Evolutionary conservation across 2,113 vertebrate genomes (phyloP), one percentile per base, ranked within the genome.

Genomic region (Polyodon spathula): DNA sequence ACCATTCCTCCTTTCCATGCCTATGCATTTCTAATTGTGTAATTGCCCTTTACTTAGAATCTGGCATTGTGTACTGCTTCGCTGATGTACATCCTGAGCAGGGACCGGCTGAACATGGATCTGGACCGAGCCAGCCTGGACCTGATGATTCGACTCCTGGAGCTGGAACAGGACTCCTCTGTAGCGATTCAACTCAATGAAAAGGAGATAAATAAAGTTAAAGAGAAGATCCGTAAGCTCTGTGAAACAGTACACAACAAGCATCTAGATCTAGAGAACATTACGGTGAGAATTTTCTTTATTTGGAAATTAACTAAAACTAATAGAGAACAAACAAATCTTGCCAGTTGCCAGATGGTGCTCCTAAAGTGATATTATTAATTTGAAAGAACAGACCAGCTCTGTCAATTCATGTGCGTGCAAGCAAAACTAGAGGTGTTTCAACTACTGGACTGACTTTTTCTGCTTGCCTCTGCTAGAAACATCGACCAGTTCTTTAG

Each of bases 191-290:
- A 95, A 72, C 85, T 98, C 66, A 98, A 93, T 5, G 89, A 92
- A 59, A 97, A 95, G 69, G 95, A 98, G 77, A 93, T 96, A 81
- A 91, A 89, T 68, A 94, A 95, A 85, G 95, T 97, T 39, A 97
- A 98, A 75, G 95, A 99, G 81, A 99, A 98, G 83, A 99, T 98
- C 63, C 83, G 95, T 60, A 95, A 95, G 60, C 83, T 99, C 0
- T 99, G 96, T 59, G 96, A 98, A 84, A 98, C 92, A 0, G 96
- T 99, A 57, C 96, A 99, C 84, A 98, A 99, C 76, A 95, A 94
- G 66, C 96, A 99, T 77, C 90, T 99, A 16, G 95, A 99, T 79
- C 81, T 99, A 0, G 93, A 98, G 80, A 98, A 99, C 76, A 99
- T 99, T 78, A 99, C 93, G 75, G 96, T 99, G 56, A 57, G 92